Percentiles rank a stretch among this genome's conserved stretches.
Conservation (phyloP, 53 echinoderm and acorn worm genomes). For the Pentamera pediparva region DNA sequence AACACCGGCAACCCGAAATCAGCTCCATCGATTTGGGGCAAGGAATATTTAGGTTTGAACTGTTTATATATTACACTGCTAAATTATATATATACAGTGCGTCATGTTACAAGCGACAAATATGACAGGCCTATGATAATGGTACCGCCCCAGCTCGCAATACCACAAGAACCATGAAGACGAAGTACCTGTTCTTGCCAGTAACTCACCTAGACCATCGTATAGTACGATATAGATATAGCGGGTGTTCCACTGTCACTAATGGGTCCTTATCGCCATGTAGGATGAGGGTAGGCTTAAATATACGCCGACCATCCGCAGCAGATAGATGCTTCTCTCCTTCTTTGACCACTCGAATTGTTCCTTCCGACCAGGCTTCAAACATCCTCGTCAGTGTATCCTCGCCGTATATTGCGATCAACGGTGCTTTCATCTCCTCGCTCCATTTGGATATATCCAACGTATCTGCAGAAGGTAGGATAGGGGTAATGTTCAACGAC, state of each 20-base stretch:
- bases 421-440: constrained; percentile 64
- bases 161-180: too few species aligned
- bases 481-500: too few species aligned
- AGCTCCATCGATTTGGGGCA: too few species aligned
- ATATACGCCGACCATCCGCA: constrained; percentile 40
- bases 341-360: constrained; percentile 7
- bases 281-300: constrained; percentile 70
- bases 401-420: constrained; percentile 64
- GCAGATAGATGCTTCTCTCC: constrained; percentile 48
- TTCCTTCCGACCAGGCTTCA: constrained; percentile 60
- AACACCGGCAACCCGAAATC: too few species aligned
- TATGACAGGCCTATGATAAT: too few species aligned
- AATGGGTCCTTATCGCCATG: constrained; percentile 78
- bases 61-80: too few species aligned
- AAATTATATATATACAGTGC: too few species aligned
- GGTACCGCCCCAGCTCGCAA: too few species aligned
- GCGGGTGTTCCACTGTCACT: constrained; percentile 64
- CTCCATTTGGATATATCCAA: constrained; percentile 74
- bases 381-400: constrained; percentile 60
- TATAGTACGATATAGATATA: constrained; percentile 53
- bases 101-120: too few species aligned
- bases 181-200: too few species aligned
- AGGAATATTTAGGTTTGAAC: too few species aligned
- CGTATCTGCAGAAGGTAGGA: too few species aligned
- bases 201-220: constrained; percentile 69